Percentiles rank a stretch among this genome's conserved stretches.
phyloP scores from a whole-genome alignment of 2,113 vertebrate species.

The Maccullochella peelii region DNA sequence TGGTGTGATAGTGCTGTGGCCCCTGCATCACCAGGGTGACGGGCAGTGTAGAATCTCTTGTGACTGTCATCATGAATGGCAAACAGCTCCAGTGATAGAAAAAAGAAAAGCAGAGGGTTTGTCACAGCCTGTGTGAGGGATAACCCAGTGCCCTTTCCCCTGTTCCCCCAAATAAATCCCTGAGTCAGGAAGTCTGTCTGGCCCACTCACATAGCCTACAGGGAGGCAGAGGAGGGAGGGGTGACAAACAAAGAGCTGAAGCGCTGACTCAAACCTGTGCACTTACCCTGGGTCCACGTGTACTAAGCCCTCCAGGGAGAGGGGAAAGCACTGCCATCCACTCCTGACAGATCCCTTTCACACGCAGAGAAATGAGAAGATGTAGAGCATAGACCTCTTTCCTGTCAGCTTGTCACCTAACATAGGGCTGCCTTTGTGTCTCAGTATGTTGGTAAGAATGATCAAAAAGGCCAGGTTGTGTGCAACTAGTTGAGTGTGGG shows the following conservation, averaged over 20 bases:
- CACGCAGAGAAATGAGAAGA: slow-evolving; percentile 56
- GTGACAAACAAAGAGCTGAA: slow-evolving; percentile 77
- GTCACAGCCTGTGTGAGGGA: slow-evolving; percentile 32
- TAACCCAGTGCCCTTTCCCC: slow-evolving; percentile 45
- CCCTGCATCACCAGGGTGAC: slow-evolving; percentile 32
- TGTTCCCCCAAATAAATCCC: slow-evolving; percentile 71
- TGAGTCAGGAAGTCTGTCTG: slow-evolving; percentile 83
- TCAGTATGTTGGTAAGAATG: not conserved
- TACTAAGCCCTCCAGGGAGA: slow-evolving; percentile 59
- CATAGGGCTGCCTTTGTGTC: slow-evolving; percentile 66
- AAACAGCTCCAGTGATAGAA: slow-evolving; percentile 46
- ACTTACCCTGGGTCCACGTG: slow-evolving; percentile 63
- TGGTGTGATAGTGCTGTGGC: slow-evolving; percentile 33
- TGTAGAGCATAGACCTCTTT: slow-evolving; percentile 43
- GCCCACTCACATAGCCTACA: slow-evolving; percentile 71
- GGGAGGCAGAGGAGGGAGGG: slow-evolving; percentile 34
- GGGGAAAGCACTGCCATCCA: slow-evolving; percentile 45
- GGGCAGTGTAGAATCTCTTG: slow-evolving; percentile 34
- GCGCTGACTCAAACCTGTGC: slow-evolving; percentile 78
- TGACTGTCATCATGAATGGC: slow-evolving; percentile 54
- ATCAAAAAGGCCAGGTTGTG: slow-evolving; percentile 57
- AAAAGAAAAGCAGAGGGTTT: slow-evolving; percentile 44
- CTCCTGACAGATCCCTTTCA: slow-evolving; percentile 66
- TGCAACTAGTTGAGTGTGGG: slow-evolving; percentile 46
- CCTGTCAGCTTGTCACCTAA: slow-evolving; percentile 49